A percentile compares a stretch with the other conserved stretches of the same genome.
These are phyloP conservation scores for Megalonaias nervosa DNA, from an alignment of 1,140 invertebrate species.

Conservation along the genomic window DNA sequence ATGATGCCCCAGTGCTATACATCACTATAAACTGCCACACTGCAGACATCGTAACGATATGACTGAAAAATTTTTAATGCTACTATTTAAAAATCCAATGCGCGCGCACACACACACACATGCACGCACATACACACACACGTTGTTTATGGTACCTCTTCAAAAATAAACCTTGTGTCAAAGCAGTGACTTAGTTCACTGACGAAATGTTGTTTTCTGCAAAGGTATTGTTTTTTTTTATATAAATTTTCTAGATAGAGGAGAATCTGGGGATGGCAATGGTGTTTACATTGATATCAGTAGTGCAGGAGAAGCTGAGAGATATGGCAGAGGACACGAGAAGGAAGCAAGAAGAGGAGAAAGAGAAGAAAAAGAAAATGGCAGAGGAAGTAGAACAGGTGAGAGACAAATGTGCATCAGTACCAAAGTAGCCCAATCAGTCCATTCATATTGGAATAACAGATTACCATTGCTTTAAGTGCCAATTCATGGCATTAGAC, in stretches of 20 bases:
- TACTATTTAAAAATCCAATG: too few relatives aligned
- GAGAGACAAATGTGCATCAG: constrained; percentile 41
- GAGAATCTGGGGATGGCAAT: constrained; percentile 97
- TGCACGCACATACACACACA: too few relatives aligned
- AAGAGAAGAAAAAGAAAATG: constrained; percentile 85
- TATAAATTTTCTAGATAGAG: constrained; percentile 77
- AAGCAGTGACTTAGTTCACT: background rate
- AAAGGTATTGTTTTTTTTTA: background rate
- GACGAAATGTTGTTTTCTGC: background rate
- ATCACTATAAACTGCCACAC: too few relatives aligned
- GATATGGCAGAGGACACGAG: constrained; percentile 79
- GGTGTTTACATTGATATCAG: constrained; percentile 95
- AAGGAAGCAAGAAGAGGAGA: constrained; percentile 80
- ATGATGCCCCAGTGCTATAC: too few relatives aligned
- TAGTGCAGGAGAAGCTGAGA: constrained; percentile 82
- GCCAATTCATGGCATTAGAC: too few relatives aligned
- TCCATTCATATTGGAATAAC: background rate
- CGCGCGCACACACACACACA: too few relatives aligned
- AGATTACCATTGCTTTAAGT: background rate
- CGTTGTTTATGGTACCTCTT: too few relatives aligned
- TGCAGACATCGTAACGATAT: too few relatives aligned
- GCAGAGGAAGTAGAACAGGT: constrained; percentile 93
- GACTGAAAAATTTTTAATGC: too few relatives aligned
- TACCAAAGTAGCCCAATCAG: background rate
- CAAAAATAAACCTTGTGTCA: background rate